These are phyloP conservation scores for Ischnura elegans DNA, from an alignment of 2,888 invertebrate genomes.

Conservation along the genomic window DNA sequence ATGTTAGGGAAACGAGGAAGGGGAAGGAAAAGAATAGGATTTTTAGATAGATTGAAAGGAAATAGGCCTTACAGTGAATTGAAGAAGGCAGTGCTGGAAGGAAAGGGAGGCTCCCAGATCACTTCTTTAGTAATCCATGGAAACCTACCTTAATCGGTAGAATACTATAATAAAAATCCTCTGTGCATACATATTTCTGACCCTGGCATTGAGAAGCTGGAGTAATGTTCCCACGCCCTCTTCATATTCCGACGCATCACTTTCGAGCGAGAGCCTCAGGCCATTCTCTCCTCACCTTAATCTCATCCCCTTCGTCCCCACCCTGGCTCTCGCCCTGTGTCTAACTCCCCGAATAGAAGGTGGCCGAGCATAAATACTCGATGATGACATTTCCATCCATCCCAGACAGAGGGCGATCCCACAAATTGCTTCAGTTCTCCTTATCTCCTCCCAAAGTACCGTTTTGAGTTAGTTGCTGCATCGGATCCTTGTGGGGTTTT, in stretches of 20 bases:
- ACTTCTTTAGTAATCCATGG: too few species aligned
- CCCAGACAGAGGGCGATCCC: not conserved
- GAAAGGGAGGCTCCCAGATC: too few species aligned
- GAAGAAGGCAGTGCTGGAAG: too few species aligned
- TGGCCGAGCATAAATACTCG: not conserved
- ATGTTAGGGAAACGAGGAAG: too few species aligned
- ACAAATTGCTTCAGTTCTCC: not conserved
- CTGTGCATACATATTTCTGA: too few species aligned
- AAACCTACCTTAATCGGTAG: too few species aligned
- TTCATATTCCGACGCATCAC: not conserved
- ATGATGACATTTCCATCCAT: conserved; percentile 19
- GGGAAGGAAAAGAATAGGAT: too few species aligned
- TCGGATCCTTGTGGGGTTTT: not conserved
- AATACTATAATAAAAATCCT: too few species aligned
- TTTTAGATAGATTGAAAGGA: too few species aligned
- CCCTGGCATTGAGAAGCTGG: not conserved
- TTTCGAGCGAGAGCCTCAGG: not conserved
- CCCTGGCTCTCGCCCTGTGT: not conserved
- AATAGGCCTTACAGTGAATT: too few species aligned
- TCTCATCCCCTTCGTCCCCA: not conserved
- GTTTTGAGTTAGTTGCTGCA: not conserved
- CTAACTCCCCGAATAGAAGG: not conserved
- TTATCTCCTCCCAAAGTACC: not conserved
- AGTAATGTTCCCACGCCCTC: conserved; percentile 21
- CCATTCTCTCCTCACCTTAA: not conserved